Evolutionary conservation across 2,113 vertebrate genomes (phyloP).

Genomic region (Ictalurus furcatus): DNA sequence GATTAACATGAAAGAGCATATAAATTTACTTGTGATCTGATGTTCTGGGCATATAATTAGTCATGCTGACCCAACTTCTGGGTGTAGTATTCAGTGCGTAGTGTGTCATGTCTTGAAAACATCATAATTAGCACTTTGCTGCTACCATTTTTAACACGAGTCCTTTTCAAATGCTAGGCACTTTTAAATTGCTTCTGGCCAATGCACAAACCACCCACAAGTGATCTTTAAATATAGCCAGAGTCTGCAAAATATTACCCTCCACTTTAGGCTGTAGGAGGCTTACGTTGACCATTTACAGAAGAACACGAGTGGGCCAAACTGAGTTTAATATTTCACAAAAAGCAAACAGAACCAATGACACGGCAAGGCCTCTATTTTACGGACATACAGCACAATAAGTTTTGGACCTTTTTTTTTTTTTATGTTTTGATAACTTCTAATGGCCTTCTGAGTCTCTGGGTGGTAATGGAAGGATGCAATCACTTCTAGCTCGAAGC

Average conservation of each 20-base stretch:
- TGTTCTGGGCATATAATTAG: not conserved
- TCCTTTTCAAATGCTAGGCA: not conserved
- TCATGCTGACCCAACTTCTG: not conserved
- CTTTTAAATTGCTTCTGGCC: not conserved
- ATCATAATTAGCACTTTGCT: not conserved
- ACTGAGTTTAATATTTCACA: not conserved
- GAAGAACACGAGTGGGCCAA: not conserved
- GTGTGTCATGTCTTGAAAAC: not conserved
- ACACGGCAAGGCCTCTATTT: not conserved
- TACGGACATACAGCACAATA: not conserved
- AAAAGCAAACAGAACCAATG: not conserved
- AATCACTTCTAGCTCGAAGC: not conserved
- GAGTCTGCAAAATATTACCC: constrained; percentile 1
- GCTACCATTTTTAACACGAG: not conserved
- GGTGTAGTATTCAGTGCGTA: not conserved
- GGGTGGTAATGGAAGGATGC: not conserved
- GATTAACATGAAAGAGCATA: not conserved
- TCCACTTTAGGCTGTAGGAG: not conserved
- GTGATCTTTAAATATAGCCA: not conserved
- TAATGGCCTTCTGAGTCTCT: not conserved
- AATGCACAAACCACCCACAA: not conserved
- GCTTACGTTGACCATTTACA: not conserved
- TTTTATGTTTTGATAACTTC: not conserved
- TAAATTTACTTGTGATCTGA: not conserved
- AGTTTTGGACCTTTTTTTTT: not conserved